phyloP scores from a whole-genome alignment of 2,797 vertebrate genomes.

The Euphonia xanthogaster region DNA sequence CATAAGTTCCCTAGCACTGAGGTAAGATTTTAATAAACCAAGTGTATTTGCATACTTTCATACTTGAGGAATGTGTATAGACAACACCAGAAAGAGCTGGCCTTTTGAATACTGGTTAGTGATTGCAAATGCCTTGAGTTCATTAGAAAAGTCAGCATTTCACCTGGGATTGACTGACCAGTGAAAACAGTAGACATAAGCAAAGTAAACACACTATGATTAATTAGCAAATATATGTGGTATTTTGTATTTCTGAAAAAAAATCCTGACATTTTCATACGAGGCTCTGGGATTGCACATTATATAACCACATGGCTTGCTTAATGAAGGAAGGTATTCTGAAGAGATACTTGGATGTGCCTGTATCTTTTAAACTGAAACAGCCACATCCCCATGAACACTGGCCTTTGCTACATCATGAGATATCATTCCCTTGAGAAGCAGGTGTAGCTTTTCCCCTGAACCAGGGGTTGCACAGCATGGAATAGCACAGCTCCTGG shows the following conservation, averaged over 20 bases:
- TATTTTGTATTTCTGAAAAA: conserved; percentile 38
- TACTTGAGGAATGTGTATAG: background rate
- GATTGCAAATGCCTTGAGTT: conserved; percentile 63
- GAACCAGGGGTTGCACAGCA: background rate
- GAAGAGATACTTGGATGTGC: background rate
- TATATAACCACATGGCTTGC: background rate
- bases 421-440: background rate
- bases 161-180: background rate
- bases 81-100: background rate
- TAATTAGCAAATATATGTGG: conserved; percentile 40
- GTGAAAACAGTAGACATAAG: background rate
- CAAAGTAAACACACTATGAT: conserved; percentile 33
- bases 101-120: conserved; percentile 55
- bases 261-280: conserved; percentile 36
- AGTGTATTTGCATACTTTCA: conserved; percentile 29
- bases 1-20: background rate
- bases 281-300: background rate
- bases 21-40: conserved; percentile 17
- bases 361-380: background rate
- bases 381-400: background rate
- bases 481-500: background rate
- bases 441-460: background rate
- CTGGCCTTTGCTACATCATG: background rate
- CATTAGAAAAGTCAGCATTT: conserved; percentile 45
- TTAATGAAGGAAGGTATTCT: background rate